Evolutionary conservation across 2,113 vertebrate species (phyloP).

Genomic region (Callorhinus ursinus): DNA sequence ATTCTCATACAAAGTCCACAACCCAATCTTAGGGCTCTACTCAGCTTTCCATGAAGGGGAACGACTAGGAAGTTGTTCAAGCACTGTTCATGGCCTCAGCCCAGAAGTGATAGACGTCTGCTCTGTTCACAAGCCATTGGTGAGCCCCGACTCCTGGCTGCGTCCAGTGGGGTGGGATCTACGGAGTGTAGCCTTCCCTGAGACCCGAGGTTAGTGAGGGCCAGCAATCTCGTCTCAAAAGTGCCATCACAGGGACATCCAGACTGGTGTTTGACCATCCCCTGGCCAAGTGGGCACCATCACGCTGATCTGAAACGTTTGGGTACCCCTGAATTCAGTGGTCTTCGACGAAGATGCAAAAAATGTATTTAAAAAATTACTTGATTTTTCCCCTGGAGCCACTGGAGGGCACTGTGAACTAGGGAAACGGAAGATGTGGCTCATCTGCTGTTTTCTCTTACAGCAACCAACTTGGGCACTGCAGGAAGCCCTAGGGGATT

Average conservation of each 20-base stretch:
- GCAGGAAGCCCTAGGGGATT: neutral
- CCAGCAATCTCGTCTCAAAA: neutral
- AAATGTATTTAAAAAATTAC: neutral
- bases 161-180: neutral
- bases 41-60: neutral
- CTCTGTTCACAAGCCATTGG: neutral
- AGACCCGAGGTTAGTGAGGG: neutral
- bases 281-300: neutral
- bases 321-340: neutral
- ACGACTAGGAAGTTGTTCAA: neutral
- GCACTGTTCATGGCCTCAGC: neutral
- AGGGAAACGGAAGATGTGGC: neutral
- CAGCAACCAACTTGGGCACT: neutral
- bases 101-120: neutral
- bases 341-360: neutral
- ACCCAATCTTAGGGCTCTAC: accelerated
- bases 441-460: neutral
- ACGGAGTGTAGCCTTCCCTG: neutral
- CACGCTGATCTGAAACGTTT: neutral
- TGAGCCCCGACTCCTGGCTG: neutral
- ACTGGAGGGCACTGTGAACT: slow-evolving; percentile 73
- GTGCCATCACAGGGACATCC: neutral
- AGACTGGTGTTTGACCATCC: neutral
- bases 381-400: neutral
- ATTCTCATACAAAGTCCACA: neutral